Conservation (phyloP, 2,113 vertebrate species). For the Prietella phreatophila region DNA sequence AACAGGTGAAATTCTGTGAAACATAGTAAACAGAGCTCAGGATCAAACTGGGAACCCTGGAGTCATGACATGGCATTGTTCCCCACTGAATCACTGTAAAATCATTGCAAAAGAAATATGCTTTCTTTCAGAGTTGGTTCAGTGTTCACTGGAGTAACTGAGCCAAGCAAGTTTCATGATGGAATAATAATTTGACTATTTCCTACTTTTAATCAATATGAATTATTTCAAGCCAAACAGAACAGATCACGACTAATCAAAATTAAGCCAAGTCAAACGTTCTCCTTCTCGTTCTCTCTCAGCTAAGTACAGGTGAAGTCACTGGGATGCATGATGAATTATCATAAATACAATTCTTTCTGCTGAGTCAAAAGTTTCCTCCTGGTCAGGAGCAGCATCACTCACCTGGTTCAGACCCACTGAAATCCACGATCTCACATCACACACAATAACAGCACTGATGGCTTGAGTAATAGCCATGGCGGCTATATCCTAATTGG, state of each 20-base stretch:
- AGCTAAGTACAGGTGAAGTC: constrained; percentile 1
- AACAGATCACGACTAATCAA: neutral
- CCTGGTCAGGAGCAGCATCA: constrained; percentile 17
- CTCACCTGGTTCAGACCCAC: constrained; percentile 24
- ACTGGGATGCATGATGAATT: constrained; percentile 6
- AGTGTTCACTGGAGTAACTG: neutral
- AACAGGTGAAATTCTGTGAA: neutral
- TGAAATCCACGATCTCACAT: constrained; percentile 27
- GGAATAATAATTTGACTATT: neutral
- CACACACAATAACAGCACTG: constrained; percentile 30
- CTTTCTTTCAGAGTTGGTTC: neutral
- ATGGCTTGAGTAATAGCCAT: constrained; percentile 45
- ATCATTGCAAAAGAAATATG: neutral
- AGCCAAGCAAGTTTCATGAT: neutral
- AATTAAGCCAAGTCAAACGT: neutral
- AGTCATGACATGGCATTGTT: neutral
- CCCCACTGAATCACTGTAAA: neutral
- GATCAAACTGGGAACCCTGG: neutral
- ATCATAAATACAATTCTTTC: constrained; percentile 7
- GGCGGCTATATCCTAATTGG: constrained; percentile 38
- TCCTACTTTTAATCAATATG: neutral
- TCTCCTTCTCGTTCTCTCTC: neutral
- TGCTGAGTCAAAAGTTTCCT: constrained; percentile 33
- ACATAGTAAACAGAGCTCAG: neutral
- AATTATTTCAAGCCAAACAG: neutral